Evolutionary conservation across 2,888 invertebrate species (phyloP).

Genomic region (Trissoscelio sp.): DNA sequence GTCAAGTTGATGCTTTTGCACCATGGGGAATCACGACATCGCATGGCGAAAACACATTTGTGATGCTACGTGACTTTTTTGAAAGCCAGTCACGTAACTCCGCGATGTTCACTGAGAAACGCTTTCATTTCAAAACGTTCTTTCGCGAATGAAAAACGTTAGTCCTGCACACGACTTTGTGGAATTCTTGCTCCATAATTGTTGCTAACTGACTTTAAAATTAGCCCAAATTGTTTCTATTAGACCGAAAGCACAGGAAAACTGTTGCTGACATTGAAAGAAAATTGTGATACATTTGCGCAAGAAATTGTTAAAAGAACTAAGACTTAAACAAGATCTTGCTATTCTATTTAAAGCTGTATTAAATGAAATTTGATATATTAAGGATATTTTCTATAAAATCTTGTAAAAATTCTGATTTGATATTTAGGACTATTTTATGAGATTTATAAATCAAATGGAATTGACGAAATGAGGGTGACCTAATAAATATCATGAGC

Average conservation of each 20-base stretch:
- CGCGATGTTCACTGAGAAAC: slow-evolving; percentile 62
- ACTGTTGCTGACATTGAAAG: not conserved
- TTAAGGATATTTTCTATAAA: too few species aligned
- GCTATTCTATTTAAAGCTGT: too few species aligned
- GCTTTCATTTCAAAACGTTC: slow-evolving; percentile 60
- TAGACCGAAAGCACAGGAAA: not conserved
- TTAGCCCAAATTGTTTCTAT: slow-evolving; percentile 26
- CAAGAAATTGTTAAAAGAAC: too few species aligned
- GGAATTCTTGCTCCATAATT: slow-evolving; percentile 46
- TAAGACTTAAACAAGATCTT: too few species aligned
- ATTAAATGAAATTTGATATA: too few species aligned
- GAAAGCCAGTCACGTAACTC: slow-evolving; percentile 64
- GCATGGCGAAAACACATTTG: slow-evolving; percentile 65
- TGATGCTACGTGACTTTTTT: slow-evolving; percentile 63
- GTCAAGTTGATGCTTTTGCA: slow-evolving; percentile 60
- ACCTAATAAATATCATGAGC: too few species aligned
- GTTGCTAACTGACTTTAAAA: slow-evolving; percentile 39
- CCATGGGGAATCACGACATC: slow-evolving; percentile 65
- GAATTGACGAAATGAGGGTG: too few species aligned
- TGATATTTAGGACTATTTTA: too few species aligned
- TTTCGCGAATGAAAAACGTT: slow-evolving; percentile 55
- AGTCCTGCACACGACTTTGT: slow-evolving; percentile 12
- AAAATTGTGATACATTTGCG: not conserved
- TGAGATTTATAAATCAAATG: too few species aligned
- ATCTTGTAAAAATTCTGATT: too few species aligned